phyloP scores from a whole-genome alignment of 2,113 vertebrate species.

The Barnardius zonarius region DNA sequence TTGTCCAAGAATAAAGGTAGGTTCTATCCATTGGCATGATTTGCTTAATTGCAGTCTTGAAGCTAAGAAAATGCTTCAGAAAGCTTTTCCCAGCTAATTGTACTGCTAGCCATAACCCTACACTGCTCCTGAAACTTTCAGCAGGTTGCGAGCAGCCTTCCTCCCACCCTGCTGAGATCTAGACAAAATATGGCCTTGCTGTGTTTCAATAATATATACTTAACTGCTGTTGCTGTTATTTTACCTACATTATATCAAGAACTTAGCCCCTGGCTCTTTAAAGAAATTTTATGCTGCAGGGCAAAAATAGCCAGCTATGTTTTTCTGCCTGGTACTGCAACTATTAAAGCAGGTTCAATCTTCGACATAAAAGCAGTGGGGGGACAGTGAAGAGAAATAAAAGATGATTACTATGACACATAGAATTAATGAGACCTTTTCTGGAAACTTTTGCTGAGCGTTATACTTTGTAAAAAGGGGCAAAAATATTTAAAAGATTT shows the following conservation, averaged over 20 bases:
- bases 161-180: not conserved
- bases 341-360: not conserved
- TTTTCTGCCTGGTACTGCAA: not conserved
- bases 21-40: not conserved
- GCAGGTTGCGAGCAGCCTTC: not conserved
- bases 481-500: not conserved
- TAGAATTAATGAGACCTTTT: slow-evolving; percentile 29
- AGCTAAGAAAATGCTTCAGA: not conserved
- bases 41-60: not conserved
- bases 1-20: not conserved
- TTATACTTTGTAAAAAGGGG: not conserved
- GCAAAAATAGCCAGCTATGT: not conserved
- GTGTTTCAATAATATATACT: not conserved
- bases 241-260: not conserved
- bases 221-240: not conserved
- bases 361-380: not conserved
- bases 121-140: not conserved
- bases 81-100: not conserved
- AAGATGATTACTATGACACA: slow-evolving; percentile 7
- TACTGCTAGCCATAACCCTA: not conserved
- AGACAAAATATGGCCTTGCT: not conserved
- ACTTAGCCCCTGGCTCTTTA: not conserved
- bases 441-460: not conserved
- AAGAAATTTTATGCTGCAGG: not conserved
- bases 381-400: not conserved